Evolutionary conservation across 2,797 vertebrate genomes (phyloP), one percentile per base, ranked within the genome.

Genomic region (Allobates femoralis): DNA sequence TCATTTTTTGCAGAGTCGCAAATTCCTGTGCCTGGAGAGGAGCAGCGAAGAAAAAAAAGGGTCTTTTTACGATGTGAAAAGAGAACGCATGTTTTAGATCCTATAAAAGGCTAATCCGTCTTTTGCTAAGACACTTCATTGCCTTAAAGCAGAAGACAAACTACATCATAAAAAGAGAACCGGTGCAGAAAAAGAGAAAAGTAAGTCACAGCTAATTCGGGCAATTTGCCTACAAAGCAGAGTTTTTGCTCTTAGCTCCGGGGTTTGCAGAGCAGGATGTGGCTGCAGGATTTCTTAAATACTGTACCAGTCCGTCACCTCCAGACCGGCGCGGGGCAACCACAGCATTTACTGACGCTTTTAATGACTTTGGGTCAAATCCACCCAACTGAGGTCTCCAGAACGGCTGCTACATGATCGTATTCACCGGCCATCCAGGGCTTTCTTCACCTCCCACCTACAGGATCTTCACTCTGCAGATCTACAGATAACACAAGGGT

Each of bases 121-220:
- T 87, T 87, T 87, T 87, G 69, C 86, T 80, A 87, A 84, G 86
- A 87, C 86, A 87, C 86, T 84, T 87, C 82, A 87, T 87, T 87
- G 81, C 66, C 80, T 80, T 84, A 55, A 84, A 87, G 86, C 82
- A 84, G 66, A 84, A 87, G 86, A 87, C 77, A 80, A 87, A 84
- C 76, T 55, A 62, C 76, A 81, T 84, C 76, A 84, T 87, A 87
- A 87, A 87, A 86, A 79, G 76, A 83, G 75, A 87, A 83, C 75
- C 81, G 64, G 86, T 46, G 80, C 75, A 67, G 75, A 87, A 81
- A 55, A 62, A 58, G 66, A 53, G 37, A 84, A 64, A 87, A 79
- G 37, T 51, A 78, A 66, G 86, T 87, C 46, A 77, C 66, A 87
- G 77, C 28, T 87, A 87, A 84, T 84, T 84, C 67, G 67, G 85